phyloP scores from a whole-genome alignment of 2,797 vertebrate genomes.

The Rhabdomys pumilio region DNA sequence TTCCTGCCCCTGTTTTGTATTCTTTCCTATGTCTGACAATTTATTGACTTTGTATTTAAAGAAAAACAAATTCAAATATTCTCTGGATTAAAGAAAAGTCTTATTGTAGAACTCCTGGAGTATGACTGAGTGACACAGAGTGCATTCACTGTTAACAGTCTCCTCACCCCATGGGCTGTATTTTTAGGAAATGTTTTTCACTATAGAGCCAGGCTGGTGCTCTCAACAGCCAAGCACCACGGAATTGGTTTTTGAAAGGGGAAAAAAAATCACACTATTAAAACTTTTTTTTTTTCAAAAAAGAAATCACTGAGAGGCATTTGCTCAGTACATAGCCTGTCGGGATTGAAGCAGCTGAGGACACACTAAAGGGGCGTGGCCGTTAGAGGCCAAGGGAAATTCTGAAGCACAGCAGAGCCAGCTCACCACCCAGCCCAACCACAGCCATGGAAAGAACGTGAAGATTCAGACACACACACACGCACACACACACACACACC shows the following conservation, averaged over 20 bases:
- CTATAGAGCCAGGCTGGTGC: neutral
- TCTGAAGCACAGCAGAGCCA: constrained; percentile 66
- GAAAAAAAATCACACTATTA: neutral
- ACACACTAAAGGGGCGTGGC: neutral
- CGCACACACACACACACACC: neutral
- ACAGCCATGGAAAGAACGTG: constrained; percentile 14
- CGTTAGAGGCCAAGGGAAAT: constrained; percentile 55
- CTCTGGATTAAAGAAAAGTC: neutral
- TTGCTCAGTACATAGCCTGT: constrained; percentile 25
- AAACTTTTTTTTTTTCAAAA: neutral
- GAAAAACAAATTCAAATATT: constrained; percentile 48
- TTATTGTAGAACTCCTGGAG: constrained; percentile 1
- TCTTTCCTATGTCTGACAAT: constrained; percentile 2
- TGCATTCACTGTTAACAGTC: neutral
- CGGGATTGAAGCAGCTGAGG: neutral
- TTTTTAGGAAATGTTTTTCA: constrained; percentile 41
- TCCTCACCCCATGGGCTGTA: neutral
- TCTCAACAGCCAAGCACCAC: neutral
- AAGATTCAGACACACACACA: neutral
- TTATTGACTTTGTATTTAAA: constrained; percentile 54
- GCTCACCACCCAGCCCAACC: constrained; percentile 4
- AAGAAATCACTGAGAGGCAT: constrained; percentile 43
- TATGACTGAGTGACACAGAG: neutral
- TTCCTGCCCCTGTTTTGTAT: neutral
- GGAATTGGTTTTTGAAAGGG: neutral